Percentiles rank a stretch among this genome's conserved stretches.
Conservation (phyloP, 2,797 vertebrate species). For the Gallinago nigripennis region DNA sequence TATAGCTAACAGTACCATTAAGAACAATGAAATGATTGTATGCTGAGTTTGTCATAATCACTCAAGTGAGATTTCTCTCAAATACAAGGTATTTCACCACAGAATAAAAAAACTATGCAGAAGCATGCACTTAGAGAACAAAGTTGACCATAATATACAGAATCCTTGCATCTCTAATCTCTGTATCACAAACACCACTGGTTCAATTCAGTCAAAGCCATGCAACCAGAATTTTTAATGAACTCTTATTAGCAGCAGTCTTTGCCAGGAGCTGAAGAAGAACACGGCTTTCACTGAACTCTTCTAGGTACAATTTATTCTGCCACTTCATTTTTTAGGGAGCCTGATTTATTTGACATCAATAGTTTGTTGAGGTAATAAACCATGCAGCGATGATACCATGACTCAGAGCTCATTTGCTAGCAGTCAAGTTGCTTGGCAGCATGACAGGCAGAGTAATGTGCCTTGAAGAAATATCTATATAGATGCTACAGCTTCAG, state of each 20-base stretch:
- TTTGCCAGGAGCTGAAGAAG: slow-evolving; percentile 27
- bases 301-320: slow-evolving; percentile 51
- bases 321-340: slow-evolving; percentile 50
- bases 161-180: not conserved
- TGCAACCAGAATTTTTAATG: slow-evolving; percentile 23
- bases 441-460: slow-evolving; percentile 51
- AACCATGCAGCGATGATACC: slow-evolving; percentile 46
- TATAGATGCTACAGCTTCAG: slow-evolving; percentile 2
- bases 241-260: not conserved
- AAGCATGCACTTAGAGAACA: not conserved
- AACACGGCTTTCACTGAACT: slow-evolving; percentile 24
- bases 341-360: slow-evolving; percentile 62
- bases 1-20: not conserved
- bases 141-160: not conserved
- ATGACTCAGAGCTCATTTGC: slow-evolving; percentile 67
- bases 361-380: slow-evolving; percentile 66
- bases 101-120: not conserved
- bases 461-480: slow-evolving; percentile 22
- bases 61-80: not conserved
- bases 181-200: not conserved
- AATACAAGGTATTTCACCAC: not conserved
- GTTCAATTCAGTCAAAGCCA: not conserved
- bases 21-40: not conserved
- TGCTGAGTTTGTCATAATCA: not conserved
- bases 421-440: slow-evolving; percentile 52